Conservation (phyloP, 2,888 invertebrate genomes). For the Rhingia campestris region DNA sequence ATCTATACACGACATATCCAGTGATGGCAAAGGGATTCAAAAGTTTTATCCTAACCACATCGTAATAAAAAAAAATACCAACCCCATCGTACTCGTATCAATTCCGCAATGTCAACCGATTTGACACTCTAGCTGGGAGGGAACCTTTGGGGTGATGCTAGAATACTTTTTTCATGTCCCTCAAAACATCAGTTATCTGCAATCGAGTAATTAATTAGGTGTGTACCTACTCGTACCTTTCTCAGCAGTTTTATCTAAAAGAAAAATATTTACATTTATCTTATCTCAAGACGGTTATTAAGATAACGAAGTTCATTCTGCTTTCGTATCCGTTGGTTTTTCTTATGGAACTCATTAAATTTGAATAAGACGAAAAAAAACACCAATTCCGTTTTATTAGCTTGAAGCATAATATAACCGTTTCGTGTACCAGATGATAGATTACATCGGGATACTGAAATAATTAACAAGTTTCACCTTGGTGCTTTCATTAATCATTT, state of each 20-base stretch:
- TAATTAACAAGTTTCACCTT: slow-evolving; percentile 55
- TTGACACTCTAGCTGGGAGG: no score
- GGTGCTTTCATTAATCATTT: slow-evolving; percentile 52
- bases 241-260: background rate
- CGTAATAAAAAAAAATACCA: background rate
- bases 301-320: background rate
- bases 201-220: background rate
- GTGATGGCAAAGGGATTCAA: slow-evolving; percentile 12
- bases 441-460: slow-evolving; percentile 36
- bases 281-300: slow-evolving; percentile 1
- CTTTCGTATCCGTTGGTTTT: background rate
- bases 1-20: background rate
- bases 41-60: slow-evolving; percentile 3
- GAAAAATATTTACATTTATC: slow-evolving; percentile 9
- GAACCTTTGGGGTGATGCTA: no score
- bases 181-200: background rate
- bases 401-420: slow-evolving; percentile 4
- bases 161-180: background rate
- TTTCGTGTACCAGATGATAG: slow-evolving; percentile 49
- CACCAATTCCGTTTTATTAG: background rate
- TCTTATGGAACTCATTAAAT: background rate
- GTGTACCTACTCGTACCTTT: background rate
- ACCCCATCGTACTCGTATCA: background rate
- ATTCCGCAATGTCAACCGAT: background rate
- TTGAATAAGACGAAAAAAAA: background rate